Percentiles rank a stretch among this genome's conserved stretches.
phyloP scores from a whole-genome alignment of 2,797 vertebrate species.

The Parotocinclus haroldoi region DNA sequence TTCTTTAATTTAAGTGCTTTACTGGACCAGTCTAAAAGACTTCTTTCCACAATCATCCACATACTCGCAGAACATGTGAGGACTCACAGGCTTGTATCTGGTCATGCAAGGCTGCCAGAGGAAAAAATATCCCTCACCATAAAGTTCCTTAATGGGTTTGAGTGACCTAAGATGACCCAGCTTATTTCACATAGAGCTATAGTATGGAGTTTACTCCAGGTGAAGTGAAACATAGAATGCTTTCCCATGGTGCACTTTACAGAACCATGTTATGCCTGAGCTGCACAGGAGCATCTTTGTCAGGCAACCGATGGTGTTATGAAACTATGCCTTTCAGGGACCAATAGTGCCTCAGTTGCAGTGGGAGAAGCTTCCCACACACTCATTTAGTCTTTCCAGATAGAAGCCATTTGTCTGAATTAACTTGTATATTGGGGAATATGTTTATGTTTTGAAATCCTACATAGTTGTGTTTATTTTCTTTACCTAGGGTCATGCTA shows the following conservation, averaged over 20 bases:
- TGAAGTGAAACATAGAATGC: slow-evolving; percentile 32
- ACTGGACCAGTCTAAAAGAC: no score
- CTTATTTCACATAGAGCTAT: neutral
- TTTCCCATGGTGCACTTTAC: slow-evolving; percentile 26
- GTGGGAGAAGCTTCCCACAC: slow-evolving; percentile 22
- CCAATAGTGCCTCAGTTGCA: slow-evolving; percentile 9
- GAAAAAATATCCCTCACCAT: slow-evolving; percentile 33
- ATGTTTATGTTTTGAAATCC: no score
- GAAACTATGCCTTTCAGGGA: slow-evolving; percentile 22
- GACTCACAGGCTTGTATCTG: slow-evolving; percentile 14
- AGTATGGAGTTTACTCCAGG: slow-evolving; percentile 8
- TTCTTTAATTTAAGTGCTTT: no score
- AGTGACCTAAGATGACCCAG: neutral
- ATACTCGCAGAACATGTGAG: neutral
- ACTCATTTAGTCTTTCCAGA: slow-evolving; percentile 1
- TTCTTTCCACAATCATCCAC: neutral
- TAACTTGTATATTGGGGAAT: no score
- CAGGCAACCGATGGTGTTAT: slow-evolving; percentile 20
- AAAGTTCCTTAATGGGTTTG: slow-evolving; percentile 12
- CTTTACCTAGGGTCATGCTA: no score
- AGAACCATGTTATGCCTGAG: slow-evolving; percentile 10
- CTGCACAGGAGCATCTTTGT: slow-evolving; percentile 11
- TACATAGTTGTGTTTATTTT: no score
- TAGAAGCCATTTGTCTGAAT: no score
- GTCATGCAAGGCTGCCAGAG: slow-evolving; percentile 1